phyloP scores from a whole-genome alignment of 1,140 invertebrate species.

The Cotesia glomerata region DNA sequence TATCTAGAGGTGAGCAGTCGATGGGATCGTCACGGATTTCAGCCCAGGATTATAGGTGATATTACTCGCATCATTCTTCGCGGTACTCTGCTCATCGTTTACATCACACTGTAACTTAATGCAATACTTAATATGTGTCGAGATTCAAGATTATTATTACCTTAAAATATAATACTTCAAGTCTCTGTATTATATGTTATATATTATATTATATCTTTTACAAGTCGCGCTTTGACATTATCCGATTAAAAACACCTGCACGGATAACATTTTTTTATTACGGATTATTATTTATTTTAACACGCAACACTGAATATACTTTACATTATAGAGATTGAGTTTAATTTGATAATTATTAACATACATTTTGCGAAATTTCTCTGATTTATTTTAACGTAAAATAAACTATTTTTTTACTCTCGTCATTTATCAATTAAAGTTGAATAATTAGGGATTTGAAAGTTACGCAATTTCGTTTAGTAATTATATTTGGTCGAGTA shows the following conservation, averaged over 20 bases:
- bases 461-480: not conserved
- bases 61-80: conserved; percentile 13
- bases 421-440: too few species aligned
- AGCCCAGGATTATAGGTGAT: conserved; percentile 14
- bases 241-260: not conserved
- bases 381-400: too few species aligned
- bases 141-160: not conserved
- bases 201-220: not conserved
- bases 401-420: too few species aligned
- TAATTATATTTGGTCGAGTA: not conserved
- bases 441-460: not conserved
- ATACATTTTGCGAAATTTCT: too few species aligned
- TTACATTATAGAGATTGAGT: too few species aligned
- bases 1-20: not conserved
- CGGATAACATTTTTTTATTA: not conserved
- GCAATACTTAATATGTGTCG: not conserved
- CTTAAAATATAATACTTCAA: not conserved
- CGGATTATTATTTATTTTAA: not conserved
- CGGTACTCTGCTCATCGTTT: conserved; percentile 2
- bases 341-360: too few species aligned
- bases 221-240: not conserved
- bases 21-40: conserved; percentile 2
- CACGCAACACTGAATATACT: not conserved
- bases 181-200: not conserved
- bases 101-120: conserved; percentile 2